Percentiles rank a stretch among this genome's conserved stretches.
These are phyloP conservation scores for Drosophila mayaguana DNA, from an alignment of 2,888 invertebrate genomes.

Conservation along the genomic window DNA sequence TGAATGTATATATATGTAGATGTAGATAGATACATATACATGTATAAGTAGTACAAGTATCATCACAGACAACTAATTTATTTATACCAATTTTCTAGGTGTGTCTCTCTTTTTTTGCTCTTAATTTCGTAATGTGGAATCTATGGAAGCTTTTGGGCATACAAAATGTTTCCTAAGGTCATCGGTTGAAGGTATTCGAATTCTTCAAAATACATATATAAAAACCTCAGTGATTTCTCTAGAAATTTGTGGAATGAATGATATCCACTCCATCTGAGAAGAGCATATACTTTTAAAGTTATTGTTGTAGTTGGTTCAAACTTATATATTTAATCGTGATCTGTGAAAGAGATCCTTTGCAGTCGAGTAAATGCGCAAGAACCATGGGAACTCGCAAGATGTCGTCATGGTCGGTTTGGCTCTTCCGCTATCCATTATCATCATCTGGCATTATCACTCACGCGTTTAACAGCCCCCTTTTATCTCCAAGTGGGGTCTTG, in stretches of 20 bases:
- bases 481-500: constrained; percentile 24
- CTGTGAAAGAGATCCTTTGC: constrained; percentile 29
- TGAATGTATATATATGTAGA: neutral
- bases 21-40: neutral
- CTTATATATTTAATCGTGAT: too few relatives aligned
- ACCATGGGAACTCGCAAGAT: constrained; percentile 47
- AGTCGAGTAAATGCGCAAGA: neutral
- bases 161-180: too few relatives aligned
- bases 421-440: constrained; percentile 56
- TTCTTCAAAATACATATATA: too few relatives aligned
- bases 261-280: neutral
- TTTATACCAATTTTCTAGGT: neutral
- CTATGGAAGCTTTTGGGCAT: neutral
- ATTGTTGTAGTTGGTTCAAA: too few relatives aligned
- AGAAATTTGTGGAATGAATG: too few relatives aligned
- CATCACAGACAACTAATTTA: constrained; percentile 5
- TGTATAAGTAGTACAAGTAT: neutral
- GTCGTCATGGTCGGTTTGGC: constrained; percentile 37
- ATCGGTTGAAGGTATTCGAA: too few relatives aligned
- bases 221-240: too few relatives aligned
- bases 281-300: neutral
- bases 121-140: neutral
- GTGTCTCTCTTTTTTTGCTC: neutral
- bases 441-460: constrained; percentile 56
- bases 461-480: constrained; percentile 44